Conservation (phyloP, 2,888 invertebrate species). For the Cotesia congregata region DNA sequence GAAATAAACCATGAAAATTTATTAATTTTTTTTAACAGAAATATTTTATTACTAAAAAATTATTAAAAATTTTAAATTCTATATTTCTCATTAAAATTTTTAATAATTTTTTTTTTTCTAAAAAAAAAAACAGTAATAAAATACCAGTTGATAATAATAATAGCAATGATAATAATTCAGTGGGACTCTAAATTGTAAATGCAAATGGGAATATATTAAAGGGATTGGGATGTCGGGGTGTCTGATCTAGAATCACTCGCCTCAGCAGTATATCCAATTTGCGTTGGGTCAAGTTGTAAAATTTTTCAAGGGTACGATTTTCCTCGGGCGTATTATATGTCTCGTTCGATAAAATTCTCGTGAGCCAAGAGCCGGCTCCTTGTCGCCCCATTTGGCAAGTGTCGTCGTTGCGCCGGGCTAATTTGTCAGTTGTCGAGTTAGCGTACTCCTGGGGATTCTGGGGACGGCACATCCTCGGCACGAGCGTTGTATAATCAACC, state of each 20-base stretch:
- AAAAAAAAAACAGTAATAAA: too few relatives aligned
- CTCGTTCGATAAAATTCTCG: constrained; percentile 54
- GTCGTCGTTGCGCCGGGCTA: constrained; percentile 69
- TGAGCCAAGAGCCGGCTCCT: constrained; percentile 51
- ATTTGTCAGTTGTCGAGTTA: constrained; percentile 71
- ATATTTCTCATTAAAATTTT: too few relatives aligned
- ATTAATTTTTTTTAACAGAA: too few relatives aligned
- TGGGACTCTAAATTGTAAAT: neutral
- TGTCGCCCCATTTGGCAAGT: constrained; percentile 71
- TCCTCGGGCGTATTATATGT: constrained; percentile 5
- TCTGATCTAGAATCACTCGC: neutral
- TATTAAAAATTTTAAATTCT: too few relatives aligned
- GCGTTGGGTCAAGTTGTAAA: constrained; percentile 12
- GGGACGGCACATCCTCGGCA: constrained; percentile 53
- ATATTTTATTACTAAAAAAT: too few relatives aligned
- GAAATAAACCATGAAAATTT: too few relatives aligned
- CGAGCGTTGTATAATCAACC: constrained; percentile 63
- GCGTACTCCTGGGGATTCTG: constrained; percentile 66
- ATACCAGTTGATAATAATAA: too few relatives aligned
- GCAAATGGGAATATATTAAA: constrained; percentile 5
- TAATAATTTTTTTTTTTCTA: too few relatives aligned
- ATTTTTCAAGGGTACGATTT: constrained; percentile 8
- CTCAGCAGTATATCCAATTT: constrained; percentile 31
- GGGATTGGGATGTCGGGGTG: constrained; percentile 4
- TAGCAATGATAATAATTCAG: neutral